Evolutionary conservation across 2,888 invertebrate genomes (phyloP).

Genomic region (Ochropleura leucogaster): DNA sequence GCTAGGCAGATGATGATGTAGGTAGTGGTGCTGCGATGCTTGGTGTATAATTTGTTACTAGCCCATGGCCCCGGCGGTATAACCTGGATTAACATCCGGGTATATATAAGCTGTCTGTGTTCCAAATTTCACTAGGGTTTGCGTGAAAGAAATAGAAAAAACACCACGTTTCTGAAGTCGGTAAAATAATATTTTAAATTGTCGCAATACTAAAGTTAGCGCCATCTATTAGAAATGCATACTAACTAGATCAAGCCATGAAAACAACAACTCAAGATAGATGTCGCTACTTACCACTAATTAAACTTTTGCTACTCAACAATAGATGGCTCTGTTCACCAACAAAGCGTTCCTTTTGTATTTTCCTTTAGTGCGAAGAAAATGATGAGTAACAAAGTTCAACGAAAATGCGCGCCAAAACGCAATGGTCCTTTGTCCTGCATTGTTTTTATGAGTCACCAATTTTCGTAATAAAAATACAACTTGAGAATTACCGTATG

Average conservation of each 20-base stretch:
- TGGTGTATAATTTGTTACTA: too few relatives aligned
- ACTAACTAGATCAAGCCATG: background rate
- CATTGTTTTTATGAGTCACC: slow-evolving; percentile 41
- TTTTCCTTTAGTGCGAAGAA: slow-evolving; percentile 32
- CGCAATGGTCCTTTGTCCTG: slow-evolving; percentile 48
- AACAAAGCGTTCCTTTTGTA: background rate
- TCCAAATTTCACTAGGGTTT: too few relatives aligned
- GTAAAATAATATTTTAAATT: background rate
- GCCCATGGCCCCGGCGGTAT: too few relatives aligned
- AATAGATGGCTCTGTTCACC: slow-evolving; percentile 69
- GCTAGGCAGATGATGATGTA: too few relatives aligned
- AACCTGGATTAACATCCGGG: too few relatives aligned
- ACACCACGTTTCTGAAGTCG: background rate
- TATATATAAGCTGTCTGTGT: too few relatives aligned
- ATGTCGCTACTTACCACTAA: slow-evolving; percentile 22
- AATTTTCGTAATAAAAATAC: slow-evolving; percentile 20
- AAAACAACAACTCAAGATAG: slow-evolving; percentile 7
- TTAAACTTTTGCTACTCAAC: slow-evolving; percentile 60
- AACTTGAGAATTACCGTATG: background rate
- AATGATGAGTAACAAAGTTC: slow-evolving; percentile 53
- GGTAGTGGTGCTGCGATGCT: too few relatives aligned
- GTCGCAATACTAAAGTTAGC: background rate
- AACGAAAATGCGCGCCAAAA: slow-evolving; percentile 41
- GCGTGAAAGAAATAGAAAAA: too few relatives aligned
- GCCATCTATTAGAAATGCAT: slow-evolving; percentile 50